Percentiles rank a stretch among this genome's conserved stretches.
These are phyloP conservation scores for Oscheius sp. DNA, from an alignment of 1,140 invertebrate genomes.

Conservation along the genomic window DNA sequence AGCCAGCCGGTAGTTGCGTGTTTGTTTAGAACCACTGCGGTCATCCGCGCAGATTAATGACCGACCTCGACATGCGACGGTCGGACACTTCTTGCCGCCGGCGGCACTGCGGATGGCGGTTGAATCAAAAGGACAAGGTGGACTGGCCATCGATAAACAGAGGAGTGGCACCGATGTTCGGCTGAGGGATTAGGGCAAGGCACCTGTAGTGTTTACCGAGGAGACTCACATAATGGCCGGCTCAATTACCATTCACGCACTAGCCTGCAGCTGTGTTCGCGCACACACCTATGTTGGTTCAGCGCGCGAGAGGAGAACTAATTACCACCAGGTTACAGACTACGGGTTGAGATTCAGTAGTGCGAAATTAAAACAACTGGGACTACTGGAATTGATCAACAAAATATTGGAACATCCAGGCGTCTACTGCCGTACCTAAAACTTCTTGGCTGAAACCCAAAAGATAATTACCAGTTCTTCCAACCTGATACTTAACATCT, in stretches of 20 bases:
- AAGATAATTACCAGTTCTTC: too few species aligned
- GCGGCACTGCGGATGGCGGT: too few species aligned
- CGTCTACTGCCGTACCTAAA: too few species aligned
- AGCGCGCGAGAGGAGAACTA: too few species aligned
- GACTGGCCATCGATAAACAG: not conserved
- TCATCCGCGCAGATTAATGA: not conserved
- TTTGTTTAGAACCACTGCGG: not conserved
- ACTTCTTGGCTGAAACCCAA: too few species aligned
- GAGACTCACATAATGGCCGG: constrained; percentile 6
- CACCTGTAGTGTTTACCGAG: constrained; percentile 3
- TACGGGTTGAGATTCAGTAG: too few species aligned
- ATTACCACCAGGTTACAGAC: too few species aligned
- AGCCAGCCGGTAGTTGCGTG: not conserved
- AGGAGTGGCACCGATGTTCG: not conserved
- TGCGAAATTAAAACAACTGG: too few species aligned
- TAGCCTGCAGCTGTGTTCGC: not conserved
- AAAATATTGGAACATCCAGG: too few species aligned
- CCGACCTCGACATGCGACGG: not conserved
- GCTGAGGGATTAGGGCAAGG: not conserved
- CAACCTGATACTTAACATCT: too few species aligned
- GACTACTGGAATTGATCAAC: too few species aligned
- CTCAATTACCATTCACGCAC: constrained; percentile 8
- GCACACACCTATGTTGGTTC: not conserved
- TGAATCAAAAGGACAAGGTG: too few species aligned
- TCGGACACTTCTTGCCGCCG: not conserved